phyloP scores from a whole-genome alignment of 2,888 invertebrate genomes.

The Nipponacmea schrenckii region DNA sequence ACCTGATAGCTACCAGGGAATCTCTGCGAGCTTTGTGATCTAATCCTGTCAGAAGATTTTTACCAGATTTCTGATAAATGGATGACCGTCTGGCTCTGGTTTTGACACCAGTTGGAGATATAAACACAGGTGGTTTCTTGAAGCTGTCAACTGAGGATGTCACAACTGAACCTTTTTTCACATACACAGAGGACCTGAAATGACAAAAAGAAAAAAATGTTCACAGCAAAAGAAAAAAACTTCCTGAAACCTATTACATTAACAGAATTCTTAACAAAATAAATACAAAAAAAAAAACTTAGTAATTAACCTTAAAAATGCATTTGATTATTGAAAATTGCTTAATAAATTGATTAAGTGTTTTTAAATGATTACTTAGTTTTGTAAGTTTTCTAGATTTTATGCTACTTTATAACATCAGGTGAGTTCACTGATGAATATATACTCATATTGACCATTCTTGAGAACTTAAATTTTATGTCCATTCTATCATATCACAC shows the following conservation, averaged over 20 bases:
- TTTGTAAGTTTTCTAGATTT: too few species aligned
- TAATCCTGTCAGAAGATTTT: slow-evolving; percentile 13
- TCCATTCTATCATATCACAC: too few species aligned
- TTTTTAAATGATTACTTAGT: too few species aligned
- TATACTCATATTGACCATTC: too few species aligned
- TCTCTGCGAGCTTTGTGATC: slow-evolving; percentile 8
- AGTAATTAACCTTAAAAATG: too few species aligned
- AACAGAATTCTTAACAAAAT: too few species aligned
- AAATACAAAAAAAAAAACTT: too few species aligned
- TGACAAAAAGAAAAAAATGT: not conserved
- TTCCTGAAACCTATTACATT: not conserved
- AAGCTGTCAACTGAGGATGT: not conserved
- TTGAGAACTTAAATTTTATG: too few species aligned
- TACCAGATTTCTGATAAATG: slow-evolving; percentile 38
- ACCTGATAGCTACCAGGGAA: slow-evolving; percentile 8
- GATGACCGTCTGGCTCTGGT: slow-evolving; percentile 43
- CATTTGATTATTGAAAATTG: too few species aligned
- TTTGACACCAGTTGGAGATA: slow-evolving; percentile 39
- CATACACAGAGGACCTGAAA: slow-evolving; percentile 6
- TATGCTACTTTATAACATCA: too few species aligned
- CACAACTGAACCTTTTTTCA: slow-evolving; percentile 8
- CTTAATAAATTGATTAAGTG: too few species aligned
- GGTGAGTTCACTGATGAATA: too few species aligned
- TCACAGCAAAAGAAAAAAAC: not conserved
- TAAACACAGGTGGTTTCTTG: slow-evolving; percentile 13